Evolutionary conservation across 2,888 invertebrate species (phyloP).

Genomic region (Theretra japonica): DNA sequence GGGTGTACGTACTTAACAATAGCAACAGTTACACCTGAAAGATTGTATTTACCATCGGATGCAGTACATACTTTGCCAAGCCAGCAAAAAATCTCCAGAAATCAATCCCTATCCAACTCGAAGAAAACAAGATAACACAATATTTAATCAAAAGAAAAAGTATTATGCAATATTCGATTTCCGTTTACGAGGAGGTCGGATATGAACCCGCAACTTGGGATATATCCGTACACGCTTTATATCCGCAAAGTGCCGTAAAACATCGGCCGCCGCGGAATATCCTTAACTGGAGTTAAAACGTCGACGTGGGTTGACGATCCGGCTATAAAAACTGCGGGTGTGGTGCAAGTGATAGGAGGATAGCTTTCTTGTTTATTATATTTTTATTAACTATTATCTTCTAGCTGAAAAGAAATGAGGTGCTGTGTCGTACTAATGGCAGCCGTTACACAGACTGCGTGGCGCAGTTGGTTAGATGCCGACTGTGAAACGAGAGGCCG

Average conservation of each 20-base stretch:
- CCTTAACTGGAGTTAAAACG: slow-evolving; percentile 19
- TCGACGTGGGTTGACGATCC: background rate
- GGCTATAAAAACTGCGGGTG: slow-evolving; percentile 1
- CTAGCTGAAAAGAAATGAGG: too few species aligned
- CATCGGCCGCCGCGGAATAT: background rate
- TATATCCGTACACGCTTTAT: slow-evolving; percentile 32
- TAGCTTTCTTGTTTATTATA: background rate
- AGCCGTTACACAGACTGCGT: too few species aligned
- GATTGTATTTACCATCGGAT: too few species aligned
- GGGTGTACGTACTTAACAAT: too few species aligned
- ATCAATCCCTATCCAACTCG: background rate
- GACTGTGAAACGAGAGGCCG: too few species aligned
- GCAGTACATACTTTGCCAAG: background rate
- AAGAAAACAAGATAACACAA: background rate
- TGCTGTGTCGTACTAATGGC: too few species aligned
- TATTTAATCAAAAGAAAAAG: slow-evolving; percentile 3
- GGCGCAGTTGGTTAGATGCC: too few species aligned
- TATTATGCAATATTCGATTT: background rate
- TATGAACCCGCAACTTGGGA: slow-evolving; percentile 3
- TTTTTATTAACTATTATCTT: too few species aligned
- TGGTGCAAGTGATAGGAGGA: background rate
- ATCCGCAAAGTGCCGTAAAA: slow-evolving; percentile 42
- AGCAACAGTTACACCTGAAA: too few species aligned
- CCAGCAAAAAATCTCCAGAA: background rate
- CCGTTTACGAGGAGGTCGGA: background rate